Evolutionary conservation across 2,113 vertebrate genomes (phyloP).

Genomic region (Elachura formosa): DNA sequence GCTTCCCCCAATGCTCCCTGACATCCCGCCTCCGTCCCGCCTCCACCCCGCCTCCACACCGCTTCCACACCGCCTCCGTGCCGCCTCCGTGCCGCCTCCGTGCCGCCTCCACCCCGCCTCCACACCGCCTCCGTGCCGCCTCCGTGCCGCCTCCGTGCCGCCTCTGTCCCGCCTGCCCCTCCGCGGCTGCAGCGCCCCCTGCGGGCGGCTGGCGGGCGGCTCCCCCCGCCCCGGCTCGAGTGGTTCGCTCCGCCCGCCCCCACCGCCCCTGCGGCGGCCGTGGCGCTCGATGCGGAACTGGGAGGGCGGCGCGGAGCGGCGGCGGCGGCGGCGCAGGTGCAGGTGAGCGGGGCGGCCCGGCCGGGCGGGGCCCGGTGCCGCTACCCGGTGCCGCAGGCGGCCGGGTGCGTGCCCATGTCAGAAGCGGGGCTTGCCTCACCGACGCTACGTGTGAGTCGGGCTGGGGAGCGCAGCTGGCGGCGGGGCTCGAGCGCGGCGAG

Average conservation of each 20-base stretch:
- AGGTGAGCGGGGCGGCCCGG: not conserved
- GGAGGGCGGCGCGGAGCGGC: not conserved
- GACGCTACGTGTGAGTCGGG: too few species aligned
- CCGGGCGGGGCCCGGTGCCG: not conserved
- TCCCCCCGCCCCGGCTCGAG: too few species aligned
- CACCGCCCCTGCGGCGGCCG: too few species aligned
- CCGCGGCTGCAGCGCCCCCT: not conserved
- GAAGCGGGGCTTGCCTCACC: not conserved
- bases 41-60: not conserved
- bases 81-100: too few species aligned
- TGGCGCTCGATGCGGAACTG: too few species aligned
- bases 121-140: too few species aligned
- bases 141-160: not conserved
- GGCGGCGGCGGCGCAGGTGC: not conserved
- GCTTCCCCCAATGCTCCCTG: fast-evolving
- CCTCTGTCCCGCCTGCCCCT: not conserved
- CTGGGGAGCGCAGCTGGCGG: not conserved
- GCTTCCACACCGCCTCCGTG: not conserved
- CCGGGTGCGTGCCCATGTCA: not conserved
- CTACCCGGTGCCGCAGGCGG: not conserved
- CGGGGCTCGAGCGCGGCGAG: too few species aligned
- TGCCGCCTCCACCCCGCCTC: not conserved
- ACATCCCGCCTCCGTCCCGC: fast-evolving
- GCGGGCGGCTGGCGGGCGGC: not conserved
- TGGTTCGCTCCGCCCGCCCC: too few species aligned